These are phyloP conservation scores for Drosophila siamana DNA, from an alignment of 2,888 invertebrate genomes.

Conservation along the genomic window DNA sequence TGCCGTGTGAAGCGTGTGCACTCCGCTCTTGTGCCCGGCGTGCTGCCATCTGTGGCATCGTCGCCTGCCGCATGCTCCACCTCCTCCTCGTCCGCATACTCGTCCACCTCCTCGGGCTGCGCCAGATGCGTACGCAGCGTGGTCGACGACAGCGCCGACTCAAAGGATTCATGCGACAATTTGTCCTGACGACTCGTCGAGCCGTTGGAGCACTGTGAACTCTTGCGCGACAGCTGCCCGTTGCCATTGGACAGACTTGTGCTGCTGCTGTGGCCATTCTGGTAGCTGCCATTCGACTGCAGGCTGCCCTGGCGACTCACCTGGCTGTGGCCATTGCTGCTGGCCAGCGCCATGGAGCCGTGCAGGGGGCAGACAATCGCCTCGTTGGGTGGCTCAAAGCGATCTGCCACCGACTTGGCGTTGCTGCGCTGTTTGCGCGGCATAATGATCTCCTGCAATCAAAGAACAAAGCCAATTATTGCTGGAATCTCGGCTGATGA, in stretches of 20 bases:
- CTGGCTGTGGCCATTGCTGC: slow-evolving; percentile 65
- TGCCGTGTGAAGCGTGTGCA: slow-evolving; percentile 88
- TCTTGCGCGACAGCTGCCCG: slow-evolving; percentile 77
- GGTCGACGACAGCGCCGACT: slow-evolving; percentile 81
- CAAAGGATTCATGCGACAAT: slow-evolving; percentile 80
- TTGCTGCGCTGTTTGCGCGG: slow-evolving; percentile 93
- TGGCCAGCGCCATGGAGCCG: slow-evolving; percentile 59
- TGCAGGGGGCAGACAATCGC: slow-evolving; percentile 83
- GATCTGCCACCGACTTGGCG: slow-evolving; percentile 86
- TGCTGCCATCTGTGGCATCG: slow-evolving; percentile 31
- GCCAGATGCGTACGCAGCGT: slow-evolving; percentile 81
- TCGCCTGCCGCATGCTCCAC: slow-evolving; percentile 30
- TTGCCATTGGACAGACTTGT: slow-evolving; percentile 70
- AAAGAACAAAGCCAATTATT: background rate
- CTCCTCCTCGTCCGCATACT: slow-evolving; percentile 64
- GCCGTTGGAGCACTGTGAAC: slow-evolving; percentile 78
- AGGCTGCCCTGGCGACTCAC: slow-evolving; percentile 69
- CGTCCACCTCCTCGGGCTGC: slow-evolving; percentile 82
- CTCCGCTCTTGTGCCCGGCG: slow-evolving; percentile 72
- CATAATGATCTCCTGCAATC: slow-evolving; percentile 90
- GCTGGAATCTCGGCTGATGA: background rate
- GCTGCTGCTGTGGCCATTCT: slow-evolving; percentile 69
- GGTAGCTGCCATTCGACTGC: slow-evolving; percentile 72
- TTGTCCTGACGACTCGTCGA: slow-evolving; percentile 59
- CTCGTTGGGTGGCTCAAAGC: slow-evolving; percentile 82